phyloP scores from a whole-genome alignment of 1,140 invertebrate species.

The Helicoverpa armigera region DNA sequence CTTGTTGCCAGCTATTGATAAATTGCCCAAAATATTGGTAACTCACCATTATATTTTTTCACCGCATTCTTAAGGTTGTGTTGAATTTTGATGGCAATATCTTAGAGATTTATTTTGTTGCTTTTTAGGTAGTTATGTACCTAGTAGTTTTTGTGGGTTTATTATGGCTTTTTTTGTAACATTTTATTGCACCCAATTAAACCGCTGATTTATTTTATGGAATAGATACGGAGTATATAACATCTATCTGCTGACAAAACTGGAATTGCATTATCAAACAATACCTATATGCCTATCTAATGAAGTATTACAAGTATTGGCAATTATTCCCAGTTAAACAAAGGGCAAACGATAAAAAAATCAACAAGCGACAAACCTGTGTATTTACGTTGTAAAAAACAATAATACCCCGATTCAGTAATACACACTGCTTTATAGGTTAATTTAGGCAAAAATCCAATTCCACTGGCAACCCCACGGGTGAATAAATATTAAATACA shows the following conservation, averaged over 20 bases:
- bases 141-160: no score
- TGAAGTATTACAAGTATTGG: no score
- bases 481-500: constrained; percentile 47
- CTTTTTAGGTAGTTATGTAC: no score
- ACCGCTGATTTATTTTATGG: no score
- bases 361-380: constrained; percentile 8
- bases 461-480: constrained; percentile 36
- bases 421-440: constrained; percentile 33
- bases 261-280: no score
- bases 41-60: constrained; percentile 11
- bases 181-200: no score
- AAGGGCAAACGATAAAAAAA: not conserved
- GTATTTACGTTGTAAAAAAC: constrained; percentile 31
- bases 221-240: no score
- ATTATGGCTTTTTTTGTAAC: no score
- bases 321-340: not conserved
- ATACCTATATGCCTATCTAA: no score
- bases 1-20: constrained; percentile 48
- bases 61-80: not conserved
- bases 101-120: no score
- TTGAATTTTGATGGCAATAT: constrained; percentile 2
- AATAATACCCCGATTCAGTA: constrained; percentile 43
- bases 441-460: constrained; percentile 46
- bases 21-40: constrained; percentile 39
- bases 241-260: no score